Evolutionary conservation across 23 tunicate species (phyloP).

Genomic region (Ciona savignyi): DNA sequence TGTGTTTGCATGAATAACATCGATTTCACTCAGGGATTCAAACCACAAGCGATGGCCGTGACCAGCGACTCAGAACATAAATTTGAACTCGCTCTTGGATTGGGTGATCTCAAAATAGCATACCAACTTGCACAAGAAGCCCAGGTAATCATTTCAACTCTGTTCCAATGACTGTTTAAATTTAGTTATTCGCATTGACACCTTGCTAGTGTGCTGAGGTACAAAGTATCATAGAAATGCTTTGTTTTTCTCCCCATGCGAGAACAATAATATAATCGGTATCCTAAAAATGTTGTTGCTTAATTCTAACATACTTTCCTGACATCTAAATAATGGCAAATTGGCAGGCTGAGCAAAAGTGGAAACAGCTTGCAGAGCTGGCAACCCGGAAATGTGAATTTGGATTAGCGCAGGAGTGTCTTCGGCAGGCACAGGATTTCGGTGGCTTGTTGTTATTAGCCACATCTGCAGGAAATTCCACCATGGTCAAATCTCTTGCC

Average conservation of each 20-base stretch:
- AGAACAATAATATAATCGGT: no score
- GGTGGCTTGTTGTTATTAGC: slow-evolving; percentile 90
- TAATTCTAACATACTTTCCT: no score
- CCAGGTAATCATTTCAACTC: no score
- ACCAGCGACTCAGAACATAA: slow-evolving; percentile 95
- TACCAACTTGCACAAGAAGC: slow-evolving; percentile 88
- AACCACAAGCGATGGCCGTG: slow-evolving; percentile 95
- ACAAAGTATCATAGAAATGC: no score
- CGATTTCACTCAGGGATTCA: slow-evolving; percentile 57
- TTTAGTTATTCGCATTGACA: no score
- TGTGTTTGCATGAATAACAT: no score
- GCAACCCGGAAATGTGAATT: slow-evolving; percentile 94
- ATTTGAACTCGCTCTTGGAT: slow-evolving; percentile 85
- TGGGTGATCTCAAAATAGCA: slow-evolving; percentile 77
- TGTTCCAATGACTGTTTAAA: no score
- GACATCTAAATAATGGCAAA: no score
- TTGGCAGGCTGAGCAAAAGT: slow-evolving; percentile 81
- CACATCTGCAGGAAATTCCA: slow-evolving; percentile 73
- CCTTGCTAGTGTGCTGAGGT: no score
- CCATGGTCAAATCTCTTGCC: slow-evolving; percentile 70
- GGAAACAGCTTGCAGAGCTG: slow-evolving; percentile 92
- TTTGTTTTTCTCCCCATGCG: no score
- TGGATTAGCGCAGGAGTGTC: slow-evolving; percentile 82
- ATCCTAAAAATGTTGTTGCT: no score
- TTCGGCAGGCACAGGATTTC: slow-evolving; percentile 74